These are phyloP conservation scores for Flabesymbios commensalis DNA, from an alignment of 2,888 invertebrate species.

Conservation along the genomic window DNA sequence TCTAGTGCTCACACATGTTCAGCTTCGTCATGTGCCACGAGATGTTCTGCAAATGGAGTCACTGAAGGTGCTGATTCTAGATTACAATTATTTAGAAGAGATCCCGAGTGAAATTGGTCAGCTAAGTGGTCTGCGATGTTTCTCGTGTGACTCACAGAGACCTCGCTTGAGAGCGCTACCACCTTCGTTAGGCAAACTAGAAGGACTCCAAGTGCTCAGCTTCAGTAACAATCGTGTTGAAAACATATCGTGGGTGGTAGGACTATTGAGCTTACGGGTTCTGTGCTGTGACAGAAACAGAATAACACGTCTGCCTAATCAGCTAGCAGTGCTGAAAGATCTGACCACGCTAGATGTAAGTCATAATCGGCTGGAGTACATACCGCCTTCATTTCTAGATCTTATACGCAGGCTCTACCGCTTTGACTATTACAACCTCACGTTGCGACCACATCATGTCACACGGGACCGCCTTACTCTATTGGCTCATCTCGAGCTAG, in stretches of 20 bases:
- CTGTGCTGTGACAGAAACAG: conserved; percentile 36
- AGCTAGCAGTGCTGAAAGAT: conserved; percentile 31
- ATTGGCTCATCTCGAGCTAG: conserved; percentile 36
- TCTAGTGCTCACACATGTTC: conserved; percentile 36
- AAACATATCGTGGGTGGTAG: conserved; percentile 34
- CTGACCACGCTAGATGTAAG: conserved; percentile 36
- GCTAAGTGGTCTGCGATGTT: conserved; percentile 28
- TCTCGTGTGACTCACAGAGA: conserved; percentile 37
- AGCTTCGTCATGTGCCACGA: conserved; percentile 30
- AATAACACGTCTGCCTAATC: conserved; percentile 34
- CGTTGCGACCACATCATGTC: conserved; percentile 32
- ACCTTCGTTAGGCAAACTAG: conserved; percentile 31
- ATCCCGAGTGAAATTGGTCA: conserved; percentile 36
- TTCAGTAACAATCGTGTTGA: conserved; percentile 40
- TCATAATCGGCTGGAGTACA: conserved; percentile 38
- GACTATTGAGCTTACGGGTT: conserved; percentile 26
- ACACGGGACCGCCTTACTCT: conserved; percentile 29
- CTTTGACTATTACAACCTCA: conserved; percentile 38
- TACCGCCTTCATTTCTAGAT: conserved; percentile 34
- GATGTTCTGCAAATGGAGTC: conserved; percentile 34
- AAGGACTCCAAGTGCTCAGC: conserved; percentile 33
- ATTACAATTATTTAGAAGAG: conserved; percentile 36
- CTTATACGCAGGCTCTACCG: conserved; percentile 30
- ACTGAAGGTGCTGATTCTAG: conserved; percentile 37
- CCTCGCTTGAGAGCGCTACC: conserved; percentile 35